phyloP scores from a whole-genome alignment of 2,888 invertebrate species.

The Parnassius glacialis region DNA sequence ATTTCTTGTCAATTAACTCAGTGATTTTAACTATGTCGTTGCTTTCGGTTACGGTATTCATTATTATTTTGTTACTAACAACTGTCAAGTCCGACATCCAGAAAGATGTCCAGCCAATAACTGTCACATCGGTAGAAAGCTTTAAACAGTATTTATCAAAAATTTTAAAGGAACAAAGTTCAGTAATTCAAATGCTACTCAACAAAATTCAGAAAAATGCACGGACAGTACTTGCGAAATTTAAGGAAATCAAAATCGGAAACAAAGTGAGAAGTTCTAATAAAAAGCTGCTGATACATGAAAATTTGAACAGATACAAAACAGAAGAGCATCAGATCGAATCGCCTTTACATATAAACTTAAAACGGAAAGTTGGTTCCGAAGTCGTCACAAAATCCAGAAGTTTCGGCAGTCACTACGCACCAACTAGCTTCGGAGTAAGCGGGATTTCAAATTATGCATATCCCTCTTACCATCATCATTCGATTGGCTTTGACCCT shows the following conservation, averaged over 20 bases:
- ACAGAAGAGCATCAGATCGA: slow-evolving; percentile 54
- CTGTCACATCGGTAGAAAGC: slow-evolving; percentile 45
- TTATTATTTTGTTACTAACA: slow-evolving; percentile 51
- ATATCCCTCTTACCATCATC: slow-evolving; percentile 64
- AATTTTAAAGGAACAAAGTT: slow-evolving; percentile 66
- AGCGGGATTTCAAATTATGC: slow-evolving; percentile 57
- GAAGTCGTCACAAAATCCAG: slow-evolving; percentile 43
- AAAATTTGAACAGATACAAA: slow-evolving; percentile 28
- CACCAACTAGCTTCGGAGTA: slow-evolving; percentile 56
- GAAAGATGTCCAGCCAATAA: slow-evolving; percentile 37
- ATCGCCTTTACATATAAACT: slow-evolving; percentile 47
- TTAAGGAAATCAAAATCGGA: slow-evolving; percentile 21
- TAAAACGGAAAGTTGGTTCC: slow-evolving; percentile 34
- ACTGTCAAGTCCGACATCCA: slow-evolving; percentile 50
- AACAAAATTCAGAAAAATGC: slow-evolving; percentile 67
- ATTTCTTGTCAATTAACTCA: slow-evolving; percentile 38
- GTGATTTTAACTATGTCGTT: slow-evolving; percentile 60
- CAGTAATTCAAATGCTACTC: slow-evolving; percentile 59
- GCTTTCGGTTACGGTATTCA: slow-evolving; percentile 50
- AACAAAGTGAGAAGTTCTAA: slow-evolving; percentile 17
- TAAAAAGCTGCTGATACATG: slow-evolving; percentile 30
- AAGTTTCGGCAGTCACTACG: slow-evolving; percentile 58
- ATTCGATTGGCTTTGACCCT: slow-evolving; percentile 77
- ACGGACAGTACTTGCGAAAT: slow-evolving; percentile 45
- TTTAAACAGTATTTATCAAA: slow-evolving; percentile 61